These are phyloP conservation scores for Clamator glandarius DNA, from an alignment of 2,797 vertebrate genomes.

Conservation along the genomic window DNA sequence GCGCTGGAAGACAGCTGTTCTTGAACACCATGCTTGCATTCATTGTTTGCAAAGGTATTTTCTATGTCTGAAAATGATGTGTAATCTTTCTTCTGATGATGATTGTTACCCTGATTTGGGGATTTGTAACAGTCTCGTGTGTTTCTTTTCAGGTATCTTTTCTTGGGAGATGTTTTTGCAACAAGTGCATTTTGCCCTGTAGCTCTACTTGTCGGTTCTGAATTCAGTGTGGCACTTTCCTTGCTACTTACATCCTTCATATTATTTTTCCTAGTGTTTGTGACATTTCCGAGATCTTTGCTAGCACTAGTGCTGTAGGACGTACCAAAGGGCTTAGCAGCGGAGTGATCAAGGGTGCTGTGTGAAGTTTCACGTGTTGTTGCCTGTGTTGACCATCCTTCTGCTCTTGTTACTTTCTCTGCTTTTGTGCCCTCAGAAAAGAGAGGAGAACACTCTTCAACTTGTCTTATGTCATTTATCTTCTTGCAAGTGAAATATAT, in stretches of 20 bases:
- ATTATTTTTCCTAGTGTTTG: neutral
- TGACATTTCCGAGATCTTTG: neutral
- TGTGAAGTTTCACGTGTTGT: slow-evolving; percentile 31
- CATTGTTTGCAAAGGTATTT: slow-evolving; percentile 13
- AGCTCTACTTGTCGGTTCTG: slow-evolving; percentile 13
- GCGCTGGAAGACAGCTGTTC: slow-evolving; percentile 66
- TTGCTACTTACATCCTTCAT: neutral
- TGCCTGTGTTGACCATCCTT: slow-evolving; percentile 68
- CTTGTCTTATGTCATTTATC: slow-evolving; percentile 82
- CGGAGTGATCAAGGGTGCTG: neutral
- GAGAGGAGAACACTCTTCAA: slow-evolving; percentile 73
- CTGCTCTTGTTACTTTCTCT: slow-evolving; percentile 53
- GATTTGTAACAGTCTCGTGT: slow-evolving; percentile 74
- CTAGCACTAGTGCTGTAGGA: neutral
- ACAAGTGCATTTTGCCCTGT: neutral
- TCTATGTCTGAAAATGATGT: slow-evolving; percentile 53
- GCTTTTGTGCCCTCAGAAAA: slow-evolving; percentile 63
- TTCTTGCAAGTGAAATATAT: slow-evolving; percentile 90
- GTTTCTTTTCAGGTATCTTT: slow-evolving; percentile 58
- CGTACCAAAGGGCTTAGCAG: neutral
- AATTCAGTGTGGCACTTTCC: neutral
- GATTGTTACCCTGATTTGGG: slow-evolving; percentile 57
- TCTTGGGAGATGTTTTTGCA: slow-evolving; percentile 60
- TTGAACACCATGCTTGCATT: slow-evolving; percentile 66
- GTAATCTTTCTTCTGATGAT: slow-evolving; percentile 45